Conservation (phyloP, 2,888 invertebrate species). For the Caenorhabditis auriculariae region DNA sequence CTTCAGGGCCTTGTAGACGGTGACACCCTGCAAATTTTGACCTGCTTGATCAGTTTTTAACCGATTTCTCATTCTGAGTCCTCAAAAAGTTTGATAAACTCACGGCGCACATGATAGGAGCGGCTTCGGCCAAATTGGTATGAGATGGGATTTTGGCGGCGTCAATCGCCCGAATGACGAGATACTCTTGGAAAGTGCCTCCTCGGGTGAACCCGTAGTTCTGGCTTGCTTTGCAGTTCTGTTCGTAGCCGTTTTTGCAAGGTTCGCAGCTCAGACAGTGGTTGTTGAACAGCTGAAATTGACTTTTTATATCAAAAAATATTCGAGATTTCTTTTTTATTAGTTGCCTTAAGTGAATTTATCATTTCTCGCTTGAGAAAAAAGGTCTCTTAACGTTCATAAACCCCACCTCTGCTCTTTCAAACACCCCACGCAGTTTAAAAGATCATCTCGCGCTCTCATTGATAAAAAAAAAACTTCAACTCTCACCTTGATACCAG, state of each 20-base stretch:
- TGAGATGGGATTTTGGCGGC: slow-evolving; percentile 29
- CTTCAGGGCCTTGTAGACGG: slow-evolving; percentile 42
- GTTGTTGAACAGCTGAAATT: slow-evolving; percentile 42
- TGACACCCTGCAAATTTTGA: slow-evolving; percentile 30
- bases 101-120: slow-evolving; percentile 44
- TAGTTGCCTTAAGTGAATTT: not conserved
- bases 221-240: slow-evolving; percentile 30
- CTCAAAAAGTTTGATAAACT: not conserved
- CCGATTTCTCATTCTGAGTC: too few species aligned
- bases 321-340: too few species aligned
- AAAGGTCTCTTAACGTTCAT: too few species aligned
- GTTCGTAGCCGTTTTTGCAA: slow-evolving; percentile 41
- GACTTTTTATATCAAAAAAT: too few species aligned
- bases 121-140: slow-evolving; percentile 30
- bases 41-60: not conserved
- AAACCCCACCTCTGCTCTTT: too few species aligned
- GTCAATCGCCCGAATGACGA: slow-evolving; percentile 35
- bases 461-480: too few species aligned
- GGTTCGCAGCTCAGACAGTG: slow-evolving; percentile 41
- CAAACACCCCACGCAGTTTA: too few species aligned
- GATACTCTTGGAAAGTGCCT: slow-evolving; percentile 45
- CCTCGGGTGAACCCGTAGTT: slow-evolving; percentile 25
- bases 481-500: slow-evolving; percentile 24
- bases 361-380: too few species aligned
- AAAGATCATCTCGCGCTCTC: too few species aligned